Evolutionary conservation across 1,140 invertebrate species (phyloP).

Genomic region (Dryas iulia): DNA sequence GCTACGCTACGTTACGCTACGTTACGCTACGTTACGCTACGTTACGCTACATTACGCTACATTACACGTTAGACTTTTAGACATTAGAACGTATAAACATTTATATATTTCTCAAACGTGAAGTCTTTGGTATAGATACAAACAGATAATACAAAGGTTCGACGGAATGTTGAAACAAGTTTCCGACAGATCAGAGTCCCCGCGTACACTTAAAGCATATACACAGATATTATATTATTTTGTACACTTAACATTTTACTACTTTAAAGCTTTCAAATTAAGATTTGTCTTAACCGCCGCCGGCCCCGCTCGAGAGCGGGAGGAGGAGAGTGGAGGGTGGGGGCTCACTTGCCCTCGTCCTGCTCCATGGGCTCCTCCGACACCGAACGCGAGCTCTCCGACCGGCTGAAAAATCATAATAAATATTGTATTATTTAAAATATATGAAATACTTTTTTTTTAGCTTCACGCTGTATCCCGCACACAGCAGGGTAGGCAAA

Average conservation of each 20-base stretch:
- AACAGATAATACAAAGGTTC: slow-evolving; percentile 29
- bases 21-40: slow-evolving; percentile 7
- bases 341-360: slow-evolving; percentile 83
- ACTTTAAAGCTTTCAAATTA: slow-evolving; percentile 73
- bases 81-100: slow-evolving; percentile 9
- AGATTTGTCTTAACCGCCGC: slow-evolving; percentile 59
- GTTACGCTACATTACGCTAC: no score
- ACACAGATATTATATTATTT: slow-evolving; percentile 49
- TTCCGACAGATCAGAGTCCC: slow-evolving; percentile 18
- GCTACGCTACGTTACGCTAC: slow-evolving; percentile 13
- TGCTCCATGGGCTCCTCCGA: slow-evolving; percentile 92
- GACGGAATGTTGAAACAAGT: slow-evolving; percentile 37
- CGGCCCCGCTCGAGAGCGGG: background rate
- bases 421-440: no score
- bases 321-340: slow-evolving; percentile 17
- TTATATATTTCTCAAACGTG: slow-evolving; percentile 27
- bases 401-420: slow-evolving; percentile 55
- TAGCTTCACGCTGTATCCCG: no score
- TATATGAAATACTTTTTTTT: no score
- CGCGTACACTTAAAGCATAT: slow-evolving; percentile 36
- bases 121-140: slow-evolving; percentile 44
- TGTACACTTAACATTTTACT: slow-evolving; percentile 60
- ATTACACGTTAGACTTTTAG: background rate
- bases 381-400: slow-evolving; percentile 85
- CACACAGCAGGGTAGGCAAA: no score